phyloP scores from a whole-genome alignment of 2,797 vertebrate genomes.

The Amniataba percoides region DNA sequence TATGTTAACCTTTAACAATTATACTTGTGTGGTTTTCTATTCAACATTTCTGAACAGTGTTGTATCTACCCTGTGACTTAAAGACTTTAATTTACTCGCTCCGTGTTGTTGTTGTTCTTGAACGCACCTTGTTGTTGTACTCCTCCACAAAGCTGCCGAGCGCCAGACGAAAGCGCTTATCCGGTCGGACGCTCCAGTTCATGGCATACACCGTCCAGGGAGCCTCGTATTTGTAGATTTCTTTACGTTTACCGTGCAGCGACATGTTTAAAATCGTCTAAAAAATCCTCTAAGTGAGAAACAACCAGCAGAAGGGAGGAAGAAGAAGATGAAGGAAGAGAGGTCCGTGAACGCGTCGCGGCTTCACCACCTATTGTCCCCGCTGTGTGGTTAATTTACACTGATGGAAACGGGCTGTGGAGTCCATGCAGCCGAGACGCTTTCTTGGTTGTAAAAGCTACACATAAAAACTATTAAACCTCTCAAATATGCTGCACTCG shows the following conservation, averaged over 20 bases:
- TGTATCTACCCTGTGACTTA: too few relatives aligned
- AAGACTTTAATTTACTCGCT: too few relatives aligned
- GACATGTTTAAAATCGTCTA: constrained; percentile 85
- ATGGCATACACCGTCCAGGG: constrained; percentile 99
- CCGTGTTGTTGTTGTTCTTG: background rate
- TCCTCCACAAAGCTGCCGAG: constrained; percentile 98
- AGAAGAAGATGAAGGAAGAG: background rate
- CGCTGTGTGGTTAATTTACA: background rate
- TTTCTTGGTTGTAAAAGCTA: background rate
- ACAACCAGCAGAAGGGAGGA: background rate
- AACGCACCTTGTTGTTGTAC: constrained; percentile 96
- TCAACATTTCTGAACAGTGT: too few relatives aligned
- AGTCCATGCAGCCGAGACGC: background rate
- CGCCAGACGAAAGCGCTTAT: constrained; percentile 97
- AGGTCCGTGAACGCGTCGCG: constrained; percentile 9
- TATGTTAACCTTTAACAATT: too few relatives aligned
- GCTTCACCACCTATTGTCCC: constrained; percentile 8
- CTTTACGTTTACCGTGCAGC: constrained; percentile 94
- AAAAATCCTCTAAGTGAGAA: background rate
- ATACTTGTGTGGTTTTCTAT: too few relatives aligned
- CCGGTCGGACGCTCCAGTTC: constrained; percentile 99
- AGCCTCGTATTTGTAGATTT: constrained; percentile 96
- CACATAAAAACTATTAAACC: background rate
- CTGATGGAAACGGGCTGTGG: background rate
- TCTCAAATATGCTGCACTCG: background rate